Conservation (phyloP, 1,140 invertebrate species). For the Thaumetopoea pityocampa region DNA sequence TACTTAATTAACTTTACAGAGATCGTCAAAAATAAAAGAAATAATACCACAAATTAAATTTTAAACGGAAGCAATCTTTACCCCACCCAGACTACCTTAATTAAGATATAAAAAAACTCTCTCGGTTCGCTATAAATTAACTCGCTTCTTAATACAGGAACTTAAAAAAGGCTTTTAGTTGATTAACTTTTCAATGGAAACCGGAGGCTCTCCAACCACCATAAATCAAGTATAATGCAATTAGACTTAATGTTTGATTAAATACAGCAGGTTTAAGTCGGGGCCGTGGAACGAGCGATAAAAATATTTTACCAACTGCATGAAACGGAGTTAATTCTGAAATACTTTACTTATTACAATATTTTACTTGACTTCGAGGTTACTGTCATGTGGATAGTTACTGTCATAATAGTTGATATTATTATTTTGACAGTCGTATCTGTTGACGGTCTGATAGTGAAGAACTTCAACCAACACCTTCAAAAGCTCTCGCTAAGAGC, state of each 20-base stretch:
- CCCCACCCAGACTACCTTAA: slow-evolving; percentile 27
- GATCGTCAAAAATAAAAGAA: background rate
- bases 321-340: background rate
- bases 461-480: too few species aligned
- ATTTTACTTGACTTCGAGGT: too few species aligned
- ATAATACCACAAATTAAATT: slow-evolving; percentile 10
- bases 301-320: background rate
- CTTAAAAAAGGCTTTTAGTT: slow-evolving; percentile 57
- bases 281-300: background rate
- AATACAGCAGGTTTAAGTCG: slow-evolving; percentile 22
- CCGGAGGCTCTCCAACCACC: slow-evolving; percentile 47
- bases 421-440: too few species aligned
- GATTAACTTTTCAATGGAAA: slow-evolving; percentile 62
- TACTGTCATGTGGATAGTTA: too few species aligned
- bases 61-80: slow-evolving; percentile 3
- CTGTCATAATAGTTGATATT: too few species aligned
- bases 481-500: too few species aligned
- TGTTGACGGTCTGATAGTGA: too few species aligned
- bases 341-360: too few species aligned
- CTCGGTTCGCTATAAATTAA: slow-evolving; percentile 54
- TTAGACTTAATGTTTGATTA: slow-evolving; percentile 47
- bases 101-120: slow-evolving; percentile 41
- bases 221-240: slow-evolving; percentile 54
- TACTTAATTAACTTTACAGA: slow-evolving; percentile 1
- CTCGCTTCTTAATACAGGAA: slow-evolving; percentile 53